phyloP scores from a whole-genome alignment of 2,888 invertebrate genomes.

The Piscicola geometra region DNA sequence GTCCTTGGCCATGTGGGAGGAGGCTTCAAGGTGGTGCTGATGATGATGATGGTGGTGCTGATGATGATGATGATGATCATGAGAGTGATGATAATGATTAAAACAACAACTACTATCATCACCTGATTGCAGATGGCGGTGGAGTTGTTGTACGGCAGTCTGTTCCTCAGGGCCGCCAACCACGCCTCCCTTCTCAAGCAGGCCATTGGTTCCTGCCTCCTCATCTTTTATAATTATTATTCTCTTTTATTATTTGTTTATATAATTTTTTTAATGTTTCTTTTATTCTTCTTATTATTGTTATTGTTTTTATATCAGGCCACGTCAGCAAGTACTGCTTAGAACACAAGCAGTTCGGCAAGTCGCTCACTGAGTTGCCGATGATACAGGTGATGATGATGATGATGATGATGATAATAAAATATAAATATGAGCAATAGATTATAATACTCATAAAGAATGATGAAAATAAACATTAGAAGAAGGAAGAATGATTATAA shows the following conservation, averaged over 20 bases:
- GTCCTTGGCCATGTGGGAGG: neutral
- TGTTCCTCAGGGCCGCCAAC: neutral
- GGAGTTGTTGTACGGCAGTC: neutral
- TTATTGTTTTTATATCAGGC: neutral
- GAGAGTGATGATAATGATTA: no score
- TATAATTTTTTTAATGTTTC: no score
- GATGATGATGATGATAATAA: no score
- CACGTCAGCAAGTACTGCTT: neutral
- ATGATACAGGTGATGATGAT: conserved; percentile 1
- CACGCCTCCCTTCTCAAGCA: neutral
- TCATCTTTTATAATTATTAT: no score
- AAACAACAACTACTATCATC: no score
- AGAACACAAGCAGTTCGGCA: conserved; percentile 4
- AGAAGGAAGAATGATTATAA: no score
- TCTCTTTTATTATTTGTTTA: no score
- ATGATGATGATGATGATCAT: no score
- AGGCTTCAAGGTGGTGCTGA: neutral
- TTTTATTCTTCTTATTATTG: neutral
- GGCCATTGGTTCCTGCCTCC: neutral
- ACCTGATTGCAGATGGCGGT: neutral
- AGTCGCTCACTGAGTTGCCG: neutral
- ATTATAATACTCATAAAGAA: no score
- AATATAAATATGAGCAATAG: no score
- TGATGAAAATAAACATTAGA: no score
- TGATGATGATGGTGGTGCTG: no score